Conservation (phyloP, 2,888 invertebrate genomes). For the Drosophila trichaetosa region DNA sequence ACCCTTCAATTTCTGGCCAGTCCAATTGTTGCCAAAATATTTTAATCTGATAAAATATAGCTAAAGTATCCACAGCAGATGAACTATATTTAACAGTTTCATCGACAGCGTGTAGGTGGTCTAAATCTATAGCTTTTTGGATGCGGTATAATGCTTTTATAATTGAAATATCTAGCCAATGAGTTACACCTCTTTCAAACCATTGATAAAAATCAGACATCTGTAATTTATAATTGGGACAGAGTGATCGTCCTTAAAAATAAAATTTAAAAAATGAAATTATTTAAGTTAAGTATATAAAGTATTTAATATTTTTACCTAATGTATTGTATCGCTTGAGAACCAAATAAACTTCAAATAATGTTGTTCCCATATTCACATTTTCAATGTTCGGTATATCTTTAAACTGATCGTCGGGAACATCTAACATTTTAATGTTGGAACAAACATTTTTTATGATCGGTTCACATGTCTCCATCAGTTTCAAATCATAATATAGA, state of each 20-base stretch:
- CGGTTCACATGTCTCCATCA: constrained; percentile 90
- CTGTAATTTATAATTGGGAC: constrained; percentile 89
- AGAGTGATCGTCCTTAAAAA: constrained; percentile 88
- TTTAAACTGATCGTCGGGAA: constrained; percentile 87
- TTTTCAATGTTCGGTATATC: constrained; percentile 87
- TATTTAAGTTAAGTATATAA: neutral
- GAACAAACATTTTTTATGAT: constrained; percentile 90
- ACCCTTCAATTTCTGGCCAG: constrained; percentile 97
- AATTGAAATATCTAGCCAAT: constrained; percentile 97
- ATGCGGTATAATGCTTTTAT: constrained; percentile 95
- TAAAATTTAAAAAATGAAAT: neutral
- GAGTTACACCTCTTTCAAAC: constrained; percentile 96
- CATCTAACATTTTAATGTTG: constrained; percentile 88
- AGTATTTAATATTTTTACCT: constrained; percentile 80
- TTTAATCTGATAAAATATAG: constrained; percentile 96
- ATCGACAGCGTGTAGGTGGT: constrained; percentile 92
- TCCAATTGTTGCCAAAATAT: constrained; percentile 98
- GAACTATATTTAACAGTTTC: constrained; percentile 96
- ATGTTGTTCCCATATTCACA: constrained; percentile 92
- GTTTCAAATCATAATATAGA: constrained; percentile 89
- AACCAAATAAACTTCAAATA: constrained; percentile 96
- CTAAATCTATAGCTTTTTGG: constrained; percentile 95
- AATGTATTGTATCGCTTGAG: constrained; percentile 93
- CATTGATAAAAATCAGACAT: constrained; percentile 92
- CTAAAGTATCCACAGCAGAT: constrained; percentile 96